A percentile compares a stretch with the other conserved stretches of the same genome.
These are phyloP conservation scores for Trilocha varians DNA, from an alignment of 2,888 invertebrate species.

Conservation along the genomic window DNA sequence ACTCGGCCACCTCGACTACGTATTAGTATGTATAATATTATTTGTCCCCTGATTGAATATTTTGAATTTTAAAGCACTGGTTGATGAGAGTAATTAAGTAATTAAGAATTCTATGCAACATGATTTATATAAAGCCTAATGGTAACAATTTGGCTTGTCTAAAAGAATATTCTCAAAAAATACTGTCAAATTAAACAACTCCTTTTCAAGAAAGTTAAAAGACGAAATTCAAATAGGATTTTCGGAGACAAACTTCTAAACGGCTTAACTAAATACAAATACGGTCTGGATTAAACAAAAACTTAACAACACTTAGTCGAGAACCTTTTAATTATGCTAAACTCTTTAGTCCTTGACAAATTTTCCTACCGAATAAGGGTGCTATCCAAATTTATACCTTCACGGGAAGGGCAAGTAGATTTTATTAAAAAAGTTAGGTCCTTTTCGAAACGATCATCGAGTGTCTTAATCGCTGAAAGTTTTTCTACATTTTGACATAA, in stretches of 20 bases:
- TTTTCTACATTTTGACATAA: neutral
- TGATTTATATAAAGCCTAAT: too few relatives aligned
- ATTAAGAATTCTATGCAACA: too few relatives aligned
- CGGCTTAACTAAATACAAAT: neutral
- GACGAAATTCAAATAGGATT: too few relatives aligned
- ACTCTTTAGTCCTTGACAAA: constrained; percentile 18
- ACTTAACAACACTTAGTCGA: neutral
- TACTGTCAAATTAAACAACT: too few relatives aligned
- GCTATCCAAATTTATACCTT: constrained; percentile 50
- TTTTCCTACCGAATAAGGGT: constrained; percentile 35
- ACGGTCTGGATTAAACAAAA: neutral
- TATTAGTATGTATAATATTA: too few relatives aligned
- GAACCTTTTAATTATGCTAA: constrained; percentile 5
- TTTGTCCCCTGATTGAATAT: neutral
- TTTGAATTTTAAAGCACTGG: neutral
- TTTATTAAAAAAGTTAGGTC: constrained; percentile 58
- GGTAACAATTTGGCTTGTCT: too few relatives aligned
- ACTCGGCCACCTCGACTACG: too few relatives aligned
- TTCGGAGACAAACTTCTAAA: neutral
- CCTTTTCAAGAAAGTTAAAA: too few relatives aligned
- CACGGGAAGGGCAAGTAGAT: constrained; percentile 30
- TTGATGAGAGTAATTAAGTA: neutral
- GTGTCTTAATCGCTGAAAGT: constrained; percentile 4
- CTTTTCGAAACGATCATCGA: constrained; percentile 4
- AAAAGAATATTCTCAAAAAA: too few relatives aligned